Percentiles rank a stretch among this genome's conserved stretches.
These are phyloP conservation scores for Micronycteris hirsuta DNA, from an alignment of 2,113 vertebrate genomes.

Conservation along the genomic window DNA sequence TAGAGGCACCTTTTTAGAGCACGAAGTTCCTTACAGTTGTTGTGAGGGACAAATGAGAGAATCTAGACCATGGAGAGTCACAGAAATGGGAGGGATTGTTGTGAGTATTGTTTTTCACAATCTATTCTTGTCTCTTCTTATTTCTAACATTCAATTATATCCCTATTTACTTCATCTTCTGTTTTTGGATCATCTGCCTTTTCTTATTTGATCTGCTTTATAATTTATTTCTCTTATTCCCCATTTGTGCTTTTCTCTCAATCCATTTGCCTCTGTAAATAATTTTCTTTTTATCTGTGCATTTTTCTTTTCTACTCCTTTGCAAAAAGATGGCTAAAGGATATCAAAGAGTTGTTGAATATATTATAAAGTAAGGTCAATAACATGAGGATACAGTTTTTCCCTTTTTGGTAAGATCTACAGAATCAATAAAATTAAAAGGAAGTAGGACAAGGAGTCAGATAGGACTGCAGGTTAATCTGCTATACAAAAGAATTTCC, in stretches of 20 bases:
- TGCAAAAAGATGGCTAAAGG: neutral
- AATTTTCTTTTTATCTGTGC: neutral
- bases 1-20: neutral
- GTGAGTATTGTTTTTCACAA: neutral
- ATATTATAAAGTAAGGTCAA: neutral
- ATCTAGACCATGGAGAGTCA: neutral
- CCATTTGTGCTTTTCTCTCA: neutral
- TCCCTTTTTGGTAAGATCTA: neutral
- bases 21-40: neutral
- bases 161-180: neutral
- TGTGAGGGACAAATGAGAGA: neutral
- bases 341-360: neutral
- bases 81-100: neutral
- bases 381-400: neutral
- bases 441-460: neutral
- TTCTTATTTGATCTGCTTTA: neutral
- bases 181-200: neutral
- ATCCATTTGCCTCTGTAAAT: neutral
- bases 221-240: neutral
- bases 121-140: neutral
- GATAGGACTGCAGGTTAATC: neutral
- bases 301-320: neutral
- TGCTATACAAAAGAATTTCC: neutral
- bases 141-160: neutral
- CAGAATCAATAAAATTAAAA: conserved; percentile 10